Percentiles rank a stretch among this genome's conserved stretches.
Conservation (phyloP, 2,888 invertebrate genomes). For the Microctonus brassicae region DNA sequence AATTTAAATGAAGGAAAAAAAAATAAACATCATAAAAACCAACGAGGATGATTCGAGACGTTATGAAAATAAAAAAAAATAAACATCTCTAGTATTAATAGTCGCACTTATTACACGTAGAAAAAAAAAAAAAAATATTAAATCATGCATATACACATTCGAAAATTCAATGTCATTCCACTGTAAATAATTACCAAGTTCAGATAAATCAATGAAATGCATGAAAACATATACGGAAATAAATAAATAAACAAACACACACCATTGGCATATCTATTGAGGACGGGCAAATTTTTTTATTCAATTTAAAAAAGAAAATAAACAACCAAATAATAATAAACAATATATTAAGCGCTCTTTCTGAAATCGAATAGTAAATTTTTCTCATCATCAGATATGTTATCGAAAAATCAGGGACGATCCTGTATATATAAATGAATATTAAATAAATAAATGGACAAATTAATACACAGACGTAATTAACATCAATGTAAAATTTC, state of each 20-base stretch:
- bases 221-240: constrained; percentile 30
- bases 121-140: constrained; percentile 17
- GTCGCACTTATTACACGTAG: constrained; percentile 44
- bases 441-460: background rate
- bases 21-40: constrained; percentile 20
- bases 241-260: constrained; percentile 19
- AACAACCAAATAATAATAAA: background rate
- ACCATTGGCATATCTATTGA: constrained; percentile 42
- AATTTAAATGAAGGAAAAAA: constrained; percentile 8
- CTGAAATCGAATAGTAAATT: background rate
- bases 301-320: background rate
- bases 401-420: constrained; percentile 30
- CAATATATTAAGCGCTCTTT: background rate
- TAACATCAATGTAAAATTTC: constrained; percentile 14
- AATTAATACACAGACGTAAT: background rate
- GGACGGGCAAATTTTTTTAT: constrained; percentile 11
- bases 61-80: constrained; percentile 32
- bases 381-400: background rate
- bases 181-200: constrained; percentile 44
- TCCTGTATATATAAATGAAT: constrained; percentile 36
- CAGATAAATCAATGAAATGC: background rate
- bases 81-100: constrained; percentile 45
- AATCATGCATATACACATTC: constrained; percentile 35
- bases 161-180: constrained; percentile 38
- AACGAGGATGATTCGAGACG: constrained; percentile 39